Evolutionary conservation across 2,888 invertebrate species (phyloP).

Genomic region (Lagria hirta): DNA sequence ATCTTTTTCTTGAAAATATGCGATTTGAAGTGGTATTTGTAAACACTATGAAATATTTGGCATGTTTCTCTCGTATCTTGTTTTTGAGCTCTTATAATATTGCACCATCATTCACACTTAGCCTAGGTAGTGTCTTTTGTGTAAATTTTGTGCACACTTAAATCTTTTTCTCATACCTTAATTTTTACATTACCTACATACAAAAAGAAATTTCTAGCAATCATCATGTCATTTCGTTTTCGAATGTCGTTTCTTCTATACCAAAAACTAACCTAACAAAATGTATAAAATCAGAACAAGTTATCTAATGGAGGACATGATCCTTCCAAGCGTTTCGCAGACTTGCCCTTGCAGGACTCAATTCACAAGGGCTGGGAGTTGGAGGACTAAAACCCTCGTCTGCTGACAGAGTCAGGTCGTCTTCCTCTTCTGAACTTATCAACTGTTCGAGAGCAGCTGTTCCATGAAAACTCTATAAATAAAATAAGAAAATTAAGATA

Average conservation of each 20-base stretch:
- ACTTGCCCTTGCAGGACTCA: slow-evolving; percentile 48
- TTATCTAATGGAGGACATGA: slow-evolving; percentile 38
- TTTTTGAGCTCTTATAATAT: slow-evolving; percentile 18
- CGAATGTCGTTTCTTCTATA: slow-evolving; percentile 15
- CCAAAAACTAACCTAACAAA: slow-evolving; percentile 11
- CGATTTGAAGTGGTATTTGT: slow-evolving; percentile 8
- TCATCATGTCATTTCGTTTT: slow-evolving; percentile 14
- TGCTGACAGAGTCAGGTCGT: slow-evolving; percentile 52
- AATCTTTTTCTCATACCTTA: slow-evolving; percentile 5
- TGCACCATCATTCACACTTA: slow-evolving; percentile 16
- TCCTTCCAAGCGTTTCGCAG: slow-evolving; percentile 48
- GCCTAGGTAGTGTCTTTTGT: slow-evolving; percentile 1
- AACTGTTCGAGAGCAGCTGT: slow-evolving; percentile 53
- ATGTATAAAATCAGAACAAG: slow-evolving; percentile 14
- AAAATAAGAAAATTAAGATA: slow-evolving; percentile 2
- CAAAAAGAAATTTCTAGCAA: slow-evolving; percentile 15
- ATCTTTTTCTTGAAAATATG: slow-evolving; percentile 8
- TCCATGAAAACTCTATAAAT: slow-evolving; percentile 52
- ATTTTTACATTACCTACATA: slow-evolving; percentile 33
- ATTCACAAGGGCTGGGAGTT: slow-evolving; percentile 53
- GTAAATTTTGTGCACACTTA: slow-evolving; percentile 6
- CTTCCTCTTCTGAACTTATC: slow-evolving; percentile 49
- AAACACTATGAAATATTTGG: slow-evolving; percentile 16
- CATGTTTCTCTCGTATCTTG: slow-evolving; percentile 9
- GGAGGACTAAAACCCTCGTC: slow-evolving; percentile 55